Evolutionary conservation across 2,888 invertebrate species (phyloP).

Genomic region (Fragum fragum): DNA sequence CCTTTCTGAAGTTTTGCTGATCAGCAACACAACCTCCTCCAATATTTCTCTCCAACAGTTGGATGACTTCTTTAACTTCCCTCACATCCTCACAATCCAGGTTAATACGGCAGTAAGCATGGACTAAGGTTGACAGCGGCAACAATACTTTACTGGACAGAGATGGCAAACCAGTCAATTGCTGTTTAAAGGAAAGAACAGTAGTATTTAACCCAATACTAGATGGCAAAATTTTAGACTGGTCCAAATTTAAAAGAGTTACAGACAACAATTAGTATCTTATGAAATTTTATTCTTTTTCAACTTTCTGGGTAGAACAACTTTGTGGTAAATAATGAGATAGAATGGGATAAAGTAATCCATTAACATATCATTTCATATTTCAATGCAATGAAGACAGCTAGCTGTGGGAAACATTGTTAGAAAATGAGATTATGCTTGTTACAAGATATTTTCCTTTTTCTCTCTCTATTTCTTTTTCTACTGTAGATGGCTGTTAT

Average conservation of each 20-base stretch:
- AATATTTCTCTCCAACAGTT: slow-evolving; percentile 76
- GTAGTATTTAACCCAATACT: too few relatives aligned
- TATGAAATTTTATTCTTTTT: too few relatives aligned
- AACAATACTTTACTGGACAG: slow-evolving; percentile 88
- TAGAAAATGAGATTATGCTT: not conserved
- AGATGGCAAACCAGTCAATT: slow-evolving; percentile 54
- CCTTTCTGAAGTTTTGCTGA: slow-evolving; percentile 70
- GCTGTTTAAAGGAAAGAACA: slow-evolving; percentile 39
- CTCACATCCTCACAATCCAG: slow-evolving; percentile 84
- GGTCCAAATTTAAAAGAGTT: too few relatives aligned
- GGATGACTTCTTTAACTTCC: slow-evolving; percentile 83
- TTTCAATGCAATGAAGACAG: too few relatives aligned
- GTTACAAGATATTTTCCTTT: not conserved
- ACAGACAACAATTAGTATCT: too few relatives aligned
- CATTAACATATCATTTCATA: too few relatives aligned
- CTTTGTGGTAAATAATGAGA: too few relatives aligned
- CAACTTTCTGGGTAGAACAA: too few relatives aligned
- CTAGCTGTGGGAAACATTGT: not conserved
- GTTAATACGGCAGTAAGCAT: slow-evolving; percentile 89
- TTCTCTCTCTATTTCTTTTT: too few relatives aligned
- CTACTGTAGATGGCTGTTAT: too few relatives aligned
- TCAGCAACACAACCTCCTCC: slow-evolving; percentile 69
- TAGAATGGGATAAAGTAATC: too few relatives aligned
- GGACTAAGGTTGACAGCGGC: slow-evolving; percentile 91
- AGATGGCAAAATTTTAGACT: too few relatives aligned